Percentiles rank a stretch among this genome's conserved stretches.
Evolutionary conservation across 2,888 invertebrate genomes (phyloP).

Genomic region (Monopis laevigella): DNA sequence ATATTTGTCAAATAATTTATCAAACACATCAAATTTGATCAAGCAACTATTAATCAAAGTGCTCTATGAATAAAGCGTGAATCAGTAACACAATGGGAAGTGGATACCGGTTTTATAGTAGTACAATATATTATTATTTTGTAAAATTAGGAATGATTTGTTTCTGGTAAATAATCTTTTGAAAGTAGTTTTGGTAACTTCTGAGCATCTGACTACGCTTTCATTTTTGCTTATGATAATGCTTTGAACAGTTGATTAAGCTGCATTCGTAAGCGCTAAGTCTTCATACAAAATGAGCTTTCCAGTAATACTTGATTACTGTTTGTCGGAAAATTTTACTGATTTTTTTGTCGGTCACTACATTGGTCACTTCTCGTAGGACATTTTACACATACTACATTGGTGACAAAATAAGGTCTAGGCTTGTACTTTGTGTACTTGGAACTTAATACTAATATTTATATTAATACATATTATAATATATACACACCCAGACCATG

Average conservation of each 20-base stretch:
- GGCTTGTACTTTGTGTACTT: too few species aligned
- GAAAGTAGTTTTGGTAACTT: conserved; percentile 10
- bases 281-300: too few species aligned
- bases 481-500: too few species aligned
- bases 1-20: conserved; percentile 27
- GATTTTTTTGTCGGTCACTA: too few species aligned
- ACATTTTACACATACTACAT: too few species aligned
- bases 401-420: too few species aligned
- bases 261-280: conserved; percentile 14
- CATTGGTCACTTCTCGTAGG: too few species aligned
- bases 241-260: conserved; percentile 21
- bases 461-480: too few species aligned
- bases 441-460: too few species aligned
- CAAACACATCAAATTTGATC: conserved; percentile 19
- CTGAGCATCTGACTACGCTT: too few species aligned
- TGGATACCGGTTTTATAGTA: conserved; percentile 9
- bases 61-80: conserved; percentile 13
- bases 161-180: conserved; percentile 2
- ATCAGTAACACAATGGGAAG: conserved; percentile 13
- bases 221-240: background rate
- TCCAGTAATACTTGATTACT: too few species aligned
- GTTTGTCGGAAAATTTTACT: too few species aligned
- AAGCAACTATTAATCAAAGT: conserved; percentile 22
- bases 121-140: background rate
- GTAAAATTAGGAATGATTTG: conserved; percentile 10